Percentiles rank a stretch among this genome's conserved stretches.
These are phyloP conservation scores for Mesorhabditis belari DNA, from an alignment of 2,888 invertebrate species.

Conservation along the genomic window DNA sequence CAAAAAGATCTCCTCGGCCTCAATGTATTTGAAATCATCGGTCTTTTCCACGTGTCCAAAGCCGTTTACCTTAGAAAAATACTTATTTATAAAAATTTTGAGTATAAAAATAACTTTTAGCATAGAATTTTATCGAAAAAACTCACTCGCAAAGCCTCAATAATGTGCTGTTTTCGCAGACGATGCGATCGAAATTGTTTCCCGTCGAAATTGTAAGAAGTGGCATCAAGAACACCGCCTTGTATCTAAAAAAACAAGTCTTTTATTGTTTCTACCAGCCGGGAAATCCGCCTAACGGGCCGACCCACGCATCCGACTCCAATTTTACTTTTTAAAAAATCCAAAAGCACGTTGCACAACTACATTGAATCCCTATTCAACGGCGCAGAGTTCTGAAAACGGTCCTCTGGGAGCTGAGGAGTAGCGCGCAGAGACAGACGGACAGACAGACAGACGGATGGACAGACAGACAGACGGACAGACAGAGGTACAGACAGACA, in stretches of 20 bases:
- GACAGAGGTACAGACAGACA: no score
- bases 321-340: no score
- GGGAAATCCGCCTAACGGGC: no score
- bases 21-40: slow-evolving; percentile 42
- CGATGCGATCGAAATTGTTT: slow-evolving; percentile 42
- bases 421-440: no score
- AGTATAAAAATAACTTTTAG: background rate
- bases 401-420: no score
- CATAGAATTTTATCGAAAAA: background rate
- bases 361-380: no score
- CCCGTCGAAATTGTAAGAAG: slow-evolving; percentile 45
- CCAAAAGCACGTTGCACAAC: no score
- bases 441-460: no score
- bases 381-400: no score
- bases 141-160: slow-evolving; percentile 32
- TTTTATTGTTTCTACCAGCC: no score
- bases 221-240: slow-evolving; percentile 48
- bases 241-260: slow-evolving; percentile 30
- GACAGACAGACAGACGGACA: no score
- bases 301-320: no score
- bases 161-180: slow-evolving; percentile 35
- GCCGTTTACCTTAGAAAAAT: slow-evolving; percentile 1
- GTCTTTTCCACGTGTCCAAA: slow-evolving; percentile 39
- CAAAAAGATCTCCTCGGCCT: slow-evolving; percentile 46
- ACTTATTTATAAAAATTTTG: background rate